These are phyloP conservation scores for Leptopilina myrica DNA, from an alignment of 2,888 invertebrate species.

Conservation along the genomic window DNA sequence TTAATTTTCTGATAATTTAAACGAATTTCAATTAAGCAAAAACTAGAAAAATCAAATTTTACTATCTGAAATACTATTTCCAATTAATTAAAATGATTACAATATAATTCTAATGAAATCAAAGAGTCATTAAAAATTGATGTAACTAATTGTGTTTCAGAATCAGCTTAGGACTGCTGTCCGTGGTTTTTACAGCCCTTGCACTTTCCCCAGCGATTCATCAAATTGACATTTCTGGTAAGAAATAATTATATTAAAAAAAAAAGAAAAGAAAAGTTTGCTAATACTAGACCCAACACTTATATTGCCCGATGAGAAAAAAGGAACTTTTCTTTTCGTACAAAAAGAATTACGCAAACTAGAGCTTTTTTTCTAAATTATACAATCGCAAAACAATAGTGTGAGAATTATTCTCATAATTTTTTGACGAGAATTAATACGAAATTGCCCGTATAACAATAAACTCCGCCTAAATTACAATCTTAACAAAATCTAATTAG, in stretches of 20 bases:
- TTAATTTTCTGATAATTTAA: too few species aligned
- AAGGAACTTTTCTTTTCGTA: background rate
- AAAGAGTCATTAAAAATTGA: conserved; percentile 3
- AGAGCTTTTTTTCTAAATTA: conserved; percentile 13
- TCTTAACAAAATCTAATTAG: conserved; percentile 42
- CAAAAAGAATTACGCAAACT: background rate
- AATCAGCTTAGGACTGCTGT: conserved; percentile 68
- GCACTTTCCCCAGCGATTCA: conserved; percentile 64
- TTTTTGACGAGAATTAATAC: conserved; percentile 46
- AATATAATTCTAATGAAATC: conserved; percentile 13
- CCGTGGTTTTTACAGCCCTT: conserved; percentile 60
- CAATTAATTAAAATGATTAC: background rate
- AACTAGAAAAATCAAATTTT: background rate
- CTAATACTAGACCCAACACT: background rate
- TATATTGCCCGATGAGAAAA: too few species aligned
- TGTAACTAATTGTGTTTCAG: conserved; percentile 64
- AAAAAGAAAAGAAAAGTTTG: background rate
- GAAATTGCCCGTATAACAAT: conserved; percentile 45
- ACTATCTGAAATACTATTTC: background rate
- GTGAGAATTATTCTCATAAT: conserved; percentile 37
- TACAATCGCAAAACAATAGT: conserved; percentile 27
- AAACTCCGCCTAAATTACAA: background rate
- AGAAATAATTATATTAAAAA: conserved; percentile 48
- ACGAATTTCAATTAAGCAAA: too few species aligned
- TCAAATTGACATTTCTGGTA: conserved; percentile 70